Evolutionary conservation across 2,113 vertebrate species (phyloP).

Genomic region (Sialia sialis): DNA sequence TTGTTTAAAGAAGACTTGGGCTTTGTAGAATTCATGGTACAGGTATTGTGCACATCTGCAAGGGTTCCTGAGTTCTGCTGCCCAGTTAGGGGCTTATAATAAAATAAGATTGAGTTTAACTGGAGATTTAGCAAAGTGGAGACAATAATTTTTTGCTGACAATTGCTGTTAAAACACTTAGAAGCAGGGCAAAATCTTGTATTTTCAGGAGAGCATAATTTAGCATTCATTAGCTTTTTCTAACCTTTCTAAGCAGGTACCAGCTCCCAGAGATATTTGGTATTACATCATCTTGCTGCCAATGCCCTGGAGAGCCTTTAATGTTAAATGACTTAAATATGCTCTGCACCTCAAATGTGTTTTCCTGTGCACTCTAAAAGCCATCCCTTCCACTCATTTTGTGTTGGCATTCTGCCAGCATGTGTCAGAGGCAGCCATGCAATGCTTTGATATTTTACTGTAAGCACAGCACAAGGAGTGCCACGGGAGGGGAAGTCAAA

Average conservation of each 20-base stretch:
- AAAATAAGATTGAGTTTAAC: not conserved
- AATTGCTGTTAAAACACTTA: not conserved
- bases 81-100: not conserved
- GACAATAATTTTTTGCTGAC: not conserved
- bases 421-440: not conserved
- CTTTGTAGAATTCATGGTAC: not conserved
- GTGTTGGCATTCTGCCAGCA: fast-evolving
- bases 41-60: not conserved
- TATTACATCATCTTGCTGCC: not conserved
- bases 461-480: not conserved
- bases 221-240: not conserved
- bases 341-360: not conserved
- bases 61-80: not conserved
- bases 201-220: not conserved
- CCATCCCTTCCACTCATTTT: not conserved
- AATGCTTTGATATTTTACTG: not conserved
- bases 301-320: not conserved
- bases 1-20: not conserved
- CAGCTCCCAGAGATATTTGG: not conserved
- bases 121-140: not conserved
- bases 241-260: conserved; percentile 2
- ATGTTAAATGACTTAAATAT: not conserved
- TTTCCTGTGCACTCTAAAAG: not conserved
- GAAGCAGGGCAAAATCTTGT: not conserved
- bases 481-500: not conserved